Evolutionary conservation across 2,797 vertebrate species (phyloP), one percentile per base, ranked within the genome.

Genomic region (Rhynchonycteris naso): DNA sequence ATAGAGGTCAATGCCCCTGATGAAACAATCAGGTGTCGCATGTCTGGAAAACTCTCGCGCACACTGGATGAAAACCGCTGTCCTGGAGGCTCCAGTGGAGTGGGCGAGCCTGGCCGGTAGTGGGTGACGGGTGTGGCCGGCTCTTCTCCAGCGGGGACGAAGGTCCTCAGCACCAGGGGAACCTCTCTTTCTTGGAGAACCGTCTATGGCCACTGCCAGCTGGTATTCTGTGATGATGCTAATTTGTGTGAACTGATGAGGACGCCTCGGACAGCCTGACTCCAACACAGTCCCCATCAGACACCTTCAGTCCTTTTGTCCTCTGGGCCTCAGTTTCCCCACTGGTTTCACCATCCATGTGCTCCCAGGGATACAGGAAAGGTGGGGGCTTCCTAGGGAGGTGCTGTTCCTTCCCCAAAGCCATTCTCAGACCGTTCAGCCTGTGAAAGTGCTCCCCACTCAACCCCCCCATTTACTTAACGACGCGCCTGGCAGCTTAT

Each of bases 301-400:
- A 69, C 19, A 11, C 30, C 43, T 26, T 33, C 4, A 33, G 54
- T 13, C 30, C 5, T 12, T 71, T 18, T 7, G 24, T 50, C 47
- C 38, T n/a, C 79, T 3, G 19, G 50, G 75, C 26, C 89, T 96
- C 19, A 24, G 58, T 88, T 86, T 91, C 15, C 26, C 43, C 18
- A 59, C 43, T 33, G 43, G 54, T n/a, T 26, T 80, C 15, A 16
- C 58, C 21, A 69, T 74, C 79, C 56, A 10, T 24, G 38, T 47
- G n/a, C 33, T 75, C 79, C 56, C 14, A 65, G 35, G 54, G 11
- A 81, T 82, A 69, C 12, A 7, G 69, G 52, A 82, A 76, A 81
- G n/a, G 43, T 3, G 2, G 21, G 63, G 10, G 7, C 30, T 13
- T 50, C 52, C 80, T 75, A 86, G 71, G 38, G 22, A 50, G 59